These are phyloP conservation scores for Papilio aristodemus DNA, from an alignment of 1,140 invertebrate species.

Conservation along the genomic window DNA sequence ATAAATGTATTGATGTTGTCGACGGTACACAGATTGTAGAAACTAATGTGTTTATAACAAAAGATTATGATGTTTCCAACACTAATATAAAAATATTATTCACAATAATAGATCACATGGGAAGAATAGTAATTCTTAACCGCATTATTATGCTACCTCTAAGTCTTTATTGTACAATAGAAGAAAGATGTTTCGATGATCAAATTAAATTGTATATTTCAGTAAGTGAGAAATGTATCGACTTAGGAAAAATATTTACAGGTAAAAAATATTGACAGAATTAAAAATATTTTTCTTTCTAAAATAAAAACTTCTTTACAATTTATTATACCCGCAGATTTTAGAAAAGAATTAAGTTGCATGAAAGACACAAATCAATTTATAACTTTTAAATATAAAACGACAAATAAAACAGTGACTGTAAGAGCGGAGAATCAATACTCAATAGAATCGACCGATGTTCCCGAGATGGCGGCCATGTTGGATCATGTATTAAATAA, in stretches of 20 bases:
- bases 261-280: constrained; percentile 51
- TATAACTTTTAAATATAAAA: constrained; percentile 55
- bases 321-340: constrained; percentile 58
- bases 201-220: constrained; percentile 49
- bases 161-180: constrained; percentile 55
- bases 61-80: constrained; percentile 51
- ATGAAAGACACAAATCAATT: constrained; percentile 37
- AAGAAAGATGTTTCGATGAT: constrained; percentile 41
- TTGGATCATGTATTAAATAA: constrained; percentile 54
- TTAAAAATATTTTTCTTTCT: no score
- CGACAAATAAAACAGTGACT: constrained; percentile 53
- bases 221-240: constrained; percentile 47
- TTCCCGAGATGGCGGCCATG: constrained; percentile 54
- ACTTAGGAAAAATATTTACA: constrained; percentile 61
- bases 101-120: constrained; percentile 55
- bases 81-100: constrained; percentile 56
- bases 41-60: constrained; percentile 55
- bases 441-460: constrained; percentile 57
- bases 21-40: constrained; percentile 71
- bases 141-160: constrained; percentile 56
- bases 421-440: constrained; percentile 51
- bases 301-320: no score
- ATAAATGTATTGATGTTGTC: constrained; percentile 59
- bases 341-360: constrained; percentile 50
- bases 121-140: constrained; percentile 55